phyloP scores from a whole-genome alignment of 1,140 invertebrate species.

The Trichonephila inaurata region DNA sequence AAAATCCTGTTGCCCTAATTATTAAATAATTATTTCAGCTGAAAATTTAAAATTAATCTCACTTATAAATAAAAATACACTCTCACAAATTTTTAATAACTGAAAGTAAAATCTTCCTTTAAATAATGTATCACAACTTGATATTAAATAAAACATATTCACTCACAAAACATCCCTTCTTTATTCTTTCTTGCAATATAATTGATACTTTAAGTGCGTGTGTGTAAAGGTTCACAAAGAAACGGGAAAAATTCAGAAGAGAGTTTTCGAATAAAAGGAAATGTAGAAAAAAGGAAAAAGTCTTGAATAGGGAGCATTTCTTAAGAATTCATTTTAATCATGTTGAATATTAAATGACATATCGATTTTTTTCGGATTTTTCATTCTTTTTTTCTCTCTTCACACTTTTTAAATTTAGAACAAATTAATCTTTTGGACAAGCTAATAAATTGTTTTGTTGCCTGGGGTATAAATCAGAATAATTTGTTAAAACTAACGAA shows the following conservation, averaged over 20 bases:
- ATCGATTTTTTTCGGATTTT: not conserved
- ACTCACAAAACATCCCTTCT: not conserved
- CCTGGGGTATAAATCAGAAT: not conserved
- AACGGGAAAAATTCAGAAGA: not conserved
- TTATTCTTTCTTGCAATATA: not conserved
- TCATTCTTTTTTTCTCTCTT: not conserved
- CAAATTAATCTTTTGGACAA: conserved; percentile 10
- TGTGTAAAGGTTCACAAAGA: not conserved
- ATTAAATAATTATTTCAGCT: too few relatives aligned
- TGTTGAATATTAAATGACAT: not conserved
- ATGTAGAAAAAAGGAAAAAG: not conserved
- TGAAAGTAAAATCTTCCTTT: too few relatives aligned
- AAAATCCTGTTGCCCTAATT: too few relatives aligned
- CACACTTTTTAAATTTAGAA: not conserved
- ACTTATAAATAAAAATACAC: too few relatives aligned
- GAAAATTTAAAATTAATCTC: too few relatives aligned
- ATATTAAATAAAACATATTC: too few relatives aligned
- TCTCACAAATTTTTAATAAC: too few relatives aligned
- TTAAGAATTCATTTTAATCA: not conserved
- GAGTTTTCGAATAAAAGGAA: not conserved
- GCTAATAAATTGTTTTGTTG: conserved; percentile 11
- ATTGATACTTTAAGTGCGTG: not conserved
- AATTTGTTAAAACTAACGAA: conserved; percentile 6
- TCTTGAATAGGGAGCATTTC: not conserved
- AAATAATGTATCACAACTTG: too few relatives aligned